Base-by-base conservation (phyloP, 2,888 invertebrate species). In the Nezara viridula region DNA sequence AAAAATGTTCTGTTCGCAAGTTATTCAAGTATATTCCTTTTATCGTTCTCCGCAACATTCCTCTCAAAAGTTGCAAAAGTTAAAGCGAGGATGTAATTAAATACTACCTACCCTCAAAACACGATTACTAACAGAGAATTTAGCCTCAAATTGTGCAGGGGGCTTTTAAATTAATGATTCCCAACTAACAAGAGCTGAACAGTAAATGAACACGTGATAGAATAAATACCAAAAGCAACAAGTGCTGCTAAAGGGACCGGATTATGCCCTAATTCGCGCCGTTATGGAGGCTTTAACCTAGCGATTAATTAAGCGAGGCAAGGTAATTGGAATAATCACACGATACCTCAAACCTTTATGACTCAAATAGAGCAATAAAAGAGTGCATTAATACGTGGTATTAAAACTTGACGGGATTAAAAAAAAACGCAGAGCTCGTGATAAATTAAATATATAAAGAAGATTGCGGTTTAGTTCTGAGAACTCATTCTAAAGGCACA, bases 221-320 rank as follows among this genome's bases (percentile, higher is more conserved):
- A 37, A 73, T 73, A 73, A 73, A 73, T 73, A 32, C 32, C 37
- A 73, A 73, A 73, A 73, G 66, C 66, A 73, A 73, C 66, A 73
- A 73, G 66, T 73, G 66, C 37, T 73, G 37, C 66, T 32, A 73
- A 73, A 73, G 6, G 66, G 66, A 21, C 1, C 16, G 66, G 66
- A 73, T 37, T 73, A 73, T 37, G 19, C 66, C 12, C 66, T 37
- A 37, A 37, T 73, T 73, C 66, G 32, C 32, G n/a, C 37, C 32
- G 37, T 73, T 73, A 73, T 73, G 66, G 66, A 0, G 37, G 66
- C 32, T 73, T 73, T 73, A 73, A 73, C 32, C 37, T 19, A 21
- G 19, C 66, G 32, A 73, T 73, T 73, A 73, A 73, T 73, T 73
- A 37, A 37, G 37, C 66, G 21, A 73, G 66, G 32, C 19, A 37